These are phyloP conservation scores for Polypedilum pembai DNA, from an alignment of 1,140 invertebrate species.

Conservation along the genomic window DNA sequence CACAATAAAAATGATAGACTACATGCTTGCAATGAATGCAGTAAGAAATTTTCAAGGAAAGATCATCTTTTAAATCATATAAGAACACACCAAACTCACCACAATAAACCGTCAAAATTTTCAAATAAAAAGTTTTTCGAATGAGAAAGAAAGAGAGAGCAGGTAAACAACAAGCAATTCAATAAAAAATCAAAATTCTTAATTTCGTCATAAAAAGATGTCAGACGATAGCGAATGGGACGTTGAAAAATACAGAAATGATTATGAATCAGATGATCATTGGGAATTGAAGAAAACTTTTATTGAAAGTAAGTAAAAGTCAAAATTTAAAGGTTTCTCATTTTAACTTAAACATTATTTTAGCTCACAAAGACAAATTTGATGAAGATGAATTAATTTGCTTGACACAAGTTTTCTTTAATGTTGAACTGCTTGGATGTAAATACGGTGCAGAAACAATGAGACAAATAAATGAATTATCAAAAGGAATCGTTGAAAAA, in stretches of 20 bases:
- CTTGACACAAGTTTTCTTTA: constrained; percentile 72
- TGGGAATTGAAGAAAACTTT: constrained; percentile 73
- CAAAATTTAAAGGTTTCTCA: not conserved
- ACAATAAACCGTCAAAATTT: too few relatives aligned
- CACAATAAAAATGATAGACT: too few relatives aligned
- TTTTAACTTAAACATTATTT: not conserved
- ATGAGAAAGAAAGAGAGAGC: too few relatives aligned
- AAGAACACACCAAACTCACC: too few relatives aligned
- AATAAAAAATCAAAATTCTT: too few relatives aligned
- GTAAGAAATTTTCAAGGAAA: too few relatives aligned
- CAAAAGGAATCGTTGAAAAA: constrained; percentile 56
- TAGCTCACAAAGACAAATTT: constrained; percentile 59
- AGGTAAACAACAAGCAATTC: too few relatives aligned
- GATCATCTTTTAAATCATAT: too few relatives aligned
- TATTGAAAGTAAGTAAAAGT: constrained; percentile 45
- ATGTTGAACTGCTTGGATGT: constrained; percentile 77
- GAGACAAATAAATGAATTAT: constrained; percentile 62
- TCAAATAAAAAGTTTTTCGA: too few relatives aligned
- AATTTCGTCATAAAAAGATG: not conserved
- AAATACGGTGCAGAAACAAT: constrained; percentile 75
- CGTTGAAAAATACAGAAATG: constrained; percentile 56
- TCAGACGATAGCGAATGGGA: constrained; percentile 49
- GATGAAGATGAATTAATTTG: constrained; percentile 67
- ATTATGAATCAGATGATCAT: constrained; percentile 73
- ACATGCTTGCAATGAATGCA: too few relatives aligned